Base-by-base conservation (phyloP, 2,888 invertebrate species). In the Tanypteryx hageni region DNA sequence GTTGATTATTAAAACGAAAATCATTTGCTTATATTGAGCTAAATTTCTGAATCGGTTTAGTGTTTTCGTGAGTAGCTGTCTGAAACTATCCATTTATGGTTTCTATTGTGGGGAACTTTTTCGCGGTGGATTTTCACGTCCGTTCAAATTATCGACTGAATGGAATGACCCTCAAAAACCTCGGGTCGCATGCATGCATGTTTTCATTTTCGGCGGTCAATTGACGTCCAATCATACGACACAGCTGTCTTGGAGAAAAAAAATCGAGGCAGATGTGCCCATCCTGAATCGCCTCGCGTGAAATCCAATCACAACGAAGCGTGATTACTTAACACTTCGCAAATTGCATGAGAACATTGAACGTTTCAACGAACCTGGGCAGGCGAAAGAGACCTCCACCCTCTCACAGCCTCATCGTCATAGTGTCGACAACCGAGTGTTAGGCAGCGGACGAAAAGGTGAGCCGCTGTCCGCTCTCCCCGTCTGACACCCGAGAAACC, bases 161-260 rank as follows among this genome's bases (percentile, higher is more conserved):
- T 61, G 68, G 64, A 89, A 64, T 89, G 89, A 68, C 89, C 83
- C 83, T 83, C 56, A n/a, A 9, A 57, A 83, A 83, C 9, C 44
- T 68, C 61, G n/a, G 64, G 89, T 89, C 89, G 64, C 27, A 31
- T 44, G n/a, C n/a, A 10, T 89, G 31, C n/a, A 68, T 59, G 44
- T 89, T 89, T 89, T 64, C 31, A 44, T 89, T 68, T 44, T 68
- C 64, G 89, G 89, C 89, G 64, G 89, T 89, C 27, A 64, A 16
- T 61, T 89, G 89, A 89, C 64, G 89, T 64, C 89, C 68, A 68
- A 64, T 68, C 64, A 64, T 68, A 64, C 31, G 68, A 56, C 44
- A 44, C 44, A 44, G 44, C 76, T 27, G 27, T 22, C 14, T 76
- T 68, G 22, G 68, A 0, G n/a, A n/a, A 68, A 76, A 27, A 44